Base-by-base conservation (phyloP, 2,888 invertebrate species). In the Carabus problematicus region DNA sequence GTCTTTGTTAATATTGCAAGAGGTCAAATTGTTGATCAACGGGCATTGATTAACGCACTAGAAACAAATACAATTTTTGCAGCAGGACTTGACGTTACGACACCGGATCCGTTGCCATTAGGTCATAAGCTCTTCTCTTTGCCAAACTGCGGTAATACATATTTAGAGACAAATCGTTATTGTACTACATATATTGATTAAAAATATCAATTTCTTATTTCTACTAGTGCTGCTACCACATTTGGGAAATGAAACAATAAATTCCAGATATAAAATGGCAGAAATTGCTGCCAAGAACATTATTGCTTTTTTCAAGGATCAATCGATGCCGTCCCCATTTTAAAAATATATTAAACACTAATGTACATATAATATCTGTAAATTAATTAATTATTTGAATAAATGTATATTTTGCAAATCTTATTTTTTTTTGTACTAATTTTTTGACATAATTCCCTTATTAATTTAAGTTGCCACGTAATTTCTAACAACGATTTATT, bases 11-110 rank as follows among this genome's bases (percentile, higher is more conserved):
- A 95, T 76, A 86, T 92, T 59, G 89, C 89, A 55, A 84, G 91
- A 75, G 92, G 92, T 79, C 90, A 87, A 80, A 82, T 92, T n/a
- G 85, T 93, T 0, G 89, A 95, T 73, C 95, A 96, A 77, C 88
- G 91, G 0, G 95, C 91, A 70, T 81, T 98, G 29, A 87, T 91
- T 64, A 85, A 87, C 59, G 96, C 96, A 0, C 82, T 98, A 59
- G 89, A 89, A 76, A 85, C 84, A 45, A 88, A 89, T 1, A 84
- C 86, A 72, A 96, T 97, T 72, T 91, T 89, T 77, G 92, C 92
- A 0, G 97, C 97, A 0, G 97, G 96, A 0, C 84, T 98, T 1
- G 97, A 98, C 79, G 97, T 97, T 3, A 93, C 92, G 76, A 88
- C 89, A 0, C 97, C 97, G 0, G 97, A 98, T 79, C 97, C 97